These are phyloP conservation scores for Misgurnus anguillicaudatus DNA, from an alignment of 2,113 vertebrate genomes.

Conservation along the genomic window DNA sequence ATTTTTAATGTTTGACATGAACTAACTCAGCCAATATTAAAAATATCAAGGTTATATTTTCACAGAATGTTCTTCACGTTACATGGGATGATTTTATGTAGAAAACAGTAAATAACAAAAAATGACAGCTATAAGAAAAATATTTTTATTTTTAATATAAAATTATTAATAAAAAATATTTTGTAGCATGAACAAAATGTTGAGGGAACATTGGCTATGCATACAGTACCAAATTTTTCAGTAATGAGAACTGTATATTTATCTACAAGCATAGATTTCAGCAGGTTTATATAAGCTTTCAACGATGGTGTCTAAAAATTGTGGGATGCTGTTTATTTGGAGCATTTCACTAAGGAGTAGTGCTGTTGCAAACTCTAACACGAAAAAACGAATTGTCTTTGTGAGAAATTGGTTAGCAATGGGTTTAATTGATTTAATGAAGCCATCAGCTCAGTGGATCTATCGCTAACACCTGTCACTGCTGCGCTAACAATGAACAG, in stretches of 20 bases:
- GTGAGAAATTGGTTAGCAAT: slow-evolving; percentile 8
- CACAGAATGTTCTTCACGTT: too few species aligned
- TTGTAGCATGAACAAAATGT: too few species aligned
- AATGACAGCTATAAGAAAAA: too few species aligned
- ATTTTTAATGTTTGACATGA: too few species aligned
- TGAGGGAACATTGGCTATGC: not conserved
- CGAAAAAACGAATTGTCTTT: slow-evolving; percentile 41
- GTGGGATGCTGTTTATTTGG: slow-evolving; percentile 15
- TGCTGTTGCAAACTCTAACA: slow-evolving; percentile 23
- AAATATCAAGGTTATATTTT: too few species aligned
- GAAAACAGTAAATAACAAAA: too few species aligned
- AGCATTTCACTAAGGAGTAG: slow-evolving; percentile 23
- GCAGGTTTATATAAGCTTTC: not conserved
- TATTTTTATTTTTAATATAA: too few species aligned
- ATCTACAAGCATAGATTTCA: not conserved
- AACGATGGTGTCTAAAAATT: slow-evolving; percentile 15
- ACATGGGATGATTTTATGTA: too few species aligned
- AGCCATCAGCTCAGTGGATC: slow-evolving; percentile 44
- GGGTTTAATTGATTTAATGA: slow-evolving; percentile 50
- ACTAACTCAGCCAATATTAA: too few species aligned
- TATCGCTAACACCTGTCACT: slow-evolving; percentile 22
- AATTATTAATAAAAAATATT: too few species aligned
- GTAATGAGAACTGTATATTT: slow-evolving; percentile 5
- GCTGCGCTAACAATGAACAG: slow-evolving; percentile 14
- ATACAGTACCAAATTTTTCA: not conserved